A percentile compares a stretch with the other conserved stretches of the same genome.
These are phyloP conservation scores for Folsomia candida DNA, from an alignment of 2,888 invertebrate species.

Conservation along the genomic window DNA sequence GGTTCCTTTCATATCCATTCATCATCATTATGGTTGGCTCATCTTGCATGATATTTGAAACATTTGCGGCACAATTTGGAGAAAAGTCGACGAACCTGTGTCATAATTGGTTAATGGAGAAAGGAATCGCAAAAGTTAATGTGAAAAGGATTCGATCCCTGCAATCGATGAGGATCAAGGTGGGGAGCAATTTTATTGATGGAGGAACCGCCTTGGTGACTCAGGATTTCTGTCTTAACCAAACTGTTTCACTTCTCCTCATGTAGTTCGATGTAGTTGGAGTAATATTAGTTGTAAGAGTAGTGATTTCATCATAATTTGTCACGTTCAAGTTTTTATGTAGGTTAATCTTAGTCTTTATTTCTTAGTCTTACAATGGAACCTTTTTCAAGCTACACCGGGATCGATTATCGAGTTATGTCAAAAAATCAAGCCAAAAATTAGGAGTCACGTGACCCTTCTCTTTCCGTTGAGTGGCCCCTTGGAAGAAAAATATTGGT, in stretches of 20 bases:
- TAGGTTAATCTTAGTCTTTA: no score
- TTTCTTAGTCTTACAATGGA: no score
- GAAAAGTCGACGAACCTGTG: background rate
- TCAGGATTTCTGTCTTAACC: background rate
- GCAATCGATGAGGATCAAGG: background rate
- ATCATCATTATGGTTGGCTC: background rate
- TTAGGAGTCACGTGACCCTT: no score
- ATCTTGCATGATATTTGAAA: background rate
- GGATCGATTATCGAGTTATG: no score
- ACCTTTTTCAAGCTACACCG: no score
- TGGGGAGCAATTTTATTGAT: background rate
- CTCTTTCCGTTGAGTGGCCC: no score
- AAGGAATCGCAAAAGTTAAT: background rate
- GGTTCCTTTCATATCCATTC: background rate
- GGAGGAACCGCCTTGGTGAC: background rate
- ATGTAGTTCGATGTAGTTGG: no score
- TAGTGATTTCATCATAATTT: no score
- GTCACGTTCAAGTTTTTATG: no score
- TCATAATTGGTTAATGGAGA: background rate
- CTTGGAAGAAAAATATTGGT: no score
- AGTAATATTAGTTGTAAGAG: no score
- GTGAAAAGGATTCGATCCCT: background rate
- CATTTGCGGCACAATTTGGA: background rate
- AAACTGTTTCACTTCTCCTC: background rate
- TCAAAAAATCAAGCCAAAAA: no score